Base-by-base conservation (phyloP, 53 echinoderm and acorn worm genomes). In the Echinarachnius parma region DNA sequence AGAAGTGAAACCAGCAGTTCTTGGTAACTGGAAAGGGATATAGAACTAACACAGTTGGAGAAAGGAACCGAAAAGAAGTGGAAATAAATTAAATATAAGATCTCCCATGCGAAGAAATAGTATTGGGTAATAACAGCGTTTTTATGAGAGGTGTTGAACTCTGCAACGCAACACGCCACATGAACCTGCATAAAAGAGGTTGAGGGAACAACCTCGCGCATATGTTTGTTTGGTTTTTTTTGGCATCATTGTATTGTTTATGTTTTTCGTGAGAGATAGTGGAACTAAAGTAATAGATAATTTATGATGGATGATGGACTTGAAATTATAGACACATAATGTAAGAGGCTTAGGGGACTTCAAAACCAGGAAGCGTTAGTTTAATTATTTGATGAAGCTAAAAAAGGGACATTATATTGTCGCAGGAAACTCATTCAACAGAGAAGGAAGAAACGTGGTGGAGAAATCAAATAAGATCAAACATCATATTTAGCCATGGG, bases 191-290 rank as follows among this genome's bases (percentile, higher is more conserved):
- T 14, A 4, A 48, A 48, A 48, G 48, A 14, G 48, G 48, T 10
- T 48, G 13, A 48, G 18, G 13, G 18, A 14, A 48, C 18, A 4
- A 4, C 21, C n/a, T 4, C 5, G n/a, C 14, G 5, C n/a, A 14
- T 21, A 5, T 14, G 5, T 48, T 48, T 48, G n/a, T 48, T 48
- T 10, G 21, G 18, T n/a, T n/a, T n/a, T 48, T 2, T 48, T 48
- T 48, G 4, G 4, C n/a, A n/a, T n/a, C 21, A 48, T 48, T 48
- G 48, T 8, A 48, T 10, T 48, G 48, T 48, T 8, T 48, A 16
- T 48, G 48, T 48, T 48, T 48, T 48, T 48, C n/a, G n/a, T n/a
- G n/a, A n/a, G n/a, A n/a, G n/a, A n/a, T 48, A 48, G 48, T 48
- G 48, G 3, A 16, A 16, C 48, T 21, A n/a, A 48, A 14, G 19